These are phyloP conservation scores for Miopithecus talapoin DNA, from an alignment of 2,797 vertebrate species.

Conservation along the genomic window DNA sequence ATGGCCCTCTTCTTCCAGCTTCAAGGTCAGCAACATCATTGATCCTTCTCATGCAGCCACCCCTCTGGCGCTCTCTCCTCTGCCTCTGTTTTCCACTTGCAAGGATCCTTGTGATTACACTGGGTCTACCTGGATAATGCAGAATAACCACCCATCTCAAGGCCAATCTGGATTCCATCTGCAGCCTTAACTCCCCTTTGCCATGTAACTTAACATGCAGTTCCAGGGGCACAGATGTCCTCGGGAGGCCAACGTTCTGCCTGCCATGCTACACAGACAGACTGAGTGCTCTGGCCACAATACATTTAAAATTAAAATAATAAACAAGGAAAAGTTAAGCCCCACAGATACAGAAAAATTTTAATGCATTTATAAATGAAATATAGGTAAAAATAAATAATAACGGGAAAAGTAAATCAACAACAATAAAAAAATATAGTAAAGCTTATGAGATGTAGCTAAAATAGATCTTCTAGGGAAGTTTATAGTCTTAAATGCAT, in stretches of 20 bases:
- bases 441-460: not conserved
- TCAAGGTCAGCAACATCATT: not conserved
- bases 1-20: not conserved
- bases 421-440: not conserved
- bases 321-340: not conserved
- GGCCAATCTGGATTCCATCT: not conserved
- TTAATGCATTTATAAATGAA: not conserved
- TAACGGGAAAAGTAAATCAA: not conserved
- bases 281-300: not conserved
- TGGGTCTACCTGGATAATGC: not conserved
- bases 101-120: not conserved
- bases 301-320: not conserved
- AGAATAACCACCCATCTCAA: not conserved
- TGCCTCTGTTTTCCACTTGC: not conserved
- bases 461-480: not conserved
- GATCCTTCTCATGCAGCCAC: too few relatives aligned
- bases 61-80: not conserved
- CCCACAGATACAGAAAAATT: not conserved
- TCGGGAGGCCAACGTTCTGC: not conserved
- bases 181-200: not conserved
- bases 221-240: not conserved
- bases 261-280: not conserved
- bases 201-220: not conserved
- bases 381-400: not conserved
- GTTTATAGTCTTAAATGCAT: not conserved